Base-by-base conservation (phyloP, 2,797 vertebrate species). In the Chrysolophus pictus region DNA sequence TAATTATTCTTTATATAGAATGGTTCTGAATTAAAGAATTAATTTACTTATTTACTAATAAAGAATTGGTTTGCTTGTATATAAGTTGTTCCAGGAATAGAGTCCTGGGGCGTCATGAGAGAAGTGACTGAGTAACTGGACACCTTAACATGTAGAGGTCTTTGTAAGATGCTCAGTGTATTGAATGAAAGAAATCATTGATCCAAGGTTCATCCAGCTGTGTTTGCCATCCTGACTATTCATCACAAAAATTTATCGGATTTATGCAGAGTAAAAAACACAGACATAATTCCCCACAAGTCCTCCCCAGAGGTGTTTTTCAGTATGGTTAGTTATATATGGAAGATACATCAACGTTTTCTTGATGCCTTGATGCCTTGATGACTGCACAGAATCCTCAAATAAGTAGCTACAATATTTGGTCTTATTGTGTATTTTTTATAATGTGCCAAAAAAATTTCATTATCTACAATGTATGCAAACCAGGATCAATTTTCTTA, bases 261-360 rank as follows among this genome's bases (percentile, higher is more conserved):
- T 22, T 83, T 19, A 37, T 4, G 10, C 15, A 79, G 55, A 65
- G 22, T 18, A 3, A 39, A 79, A 70, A 67, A 26, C 49, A 29
- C 14, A 35, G 42, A 64, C 1, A 42, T 33, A 44, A 69, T 91
- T 93, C 94, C 87, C 35, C 56, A 87, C 59, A 55, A 87, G 19
- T 12, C 67, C n/a, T n/a, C n/a, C 59, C 26, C 59, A 18, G 71
- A 91, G 42, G 28, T 76, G 35, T 73, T 86, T 1, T 1, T 51
- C 42, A 76, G 24, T 26, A 60, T 75, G 56, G 84, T 91, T 67
- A 84, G 87, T 91, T 93, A 60, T 84, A 81, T 67, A 79, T 78
- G 53, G 24, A 70, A 72, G 35, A 70, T 22, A 33, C 6, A 64
- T 75, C 76, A 85, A 64, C 67, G 46, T 2, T 81, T 70, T 3